Percentiles rank a stretch among this genome's conserved stretches.
These are phyloP conservation scores for Emberiza fucata DNA, from an alignment of 2,113 vertebrate genomes.

Conservation along the genomic window DNA sequence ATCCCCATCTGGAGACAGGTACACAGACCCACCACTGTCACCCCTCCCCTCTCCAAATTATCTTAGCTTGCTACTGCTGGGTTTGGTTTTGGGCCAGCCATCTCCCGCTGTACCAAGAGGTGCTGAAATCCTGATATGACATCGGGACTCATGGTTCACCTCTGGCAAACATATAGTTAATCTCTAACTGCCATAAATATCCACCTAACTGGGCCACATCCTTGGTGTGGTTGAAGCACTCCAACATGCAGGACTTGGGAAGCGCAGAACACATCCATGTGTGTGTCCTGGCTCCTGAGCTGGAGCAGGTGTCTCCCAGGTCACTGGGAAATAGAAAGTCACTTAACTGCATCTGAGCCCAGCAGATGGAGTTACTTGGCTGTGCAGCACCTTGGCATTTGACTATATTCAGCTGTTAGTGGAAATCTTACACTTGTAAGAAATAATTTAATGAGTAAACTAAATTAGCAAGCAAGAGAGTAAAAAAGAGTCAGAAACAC, in stretches of 20 bases:
- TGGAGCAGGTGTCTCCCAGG: not conserved
- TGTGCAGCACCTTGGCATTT: not conserved
- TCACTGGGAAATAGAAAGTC: not conserved
- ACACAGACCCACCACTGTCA: not conserved
- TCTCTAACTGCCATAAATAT: not conserved
- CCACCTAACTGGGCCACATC: not conserved
- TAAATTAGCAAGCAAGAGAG: not conserved
- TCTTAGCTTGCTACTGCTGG: not conserved
- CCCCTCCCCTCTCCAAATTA: not conserved
- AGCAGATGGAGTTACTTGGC: not conserved
- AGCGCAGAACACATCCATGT: not conserved
- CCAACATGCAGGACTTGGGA: accelerated
- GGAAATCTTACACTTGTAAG: not conserved
- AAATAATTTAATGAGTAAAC: not conserved
- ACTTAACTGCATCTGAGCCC: not conserved
- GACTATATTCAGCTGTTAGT: not conserved
- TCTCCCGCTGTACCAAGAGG: not conserved
- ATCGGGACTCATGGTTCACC: not conserved
- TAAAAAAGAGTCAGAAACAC: not conserved
- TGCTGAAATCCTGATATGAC: not conserved
- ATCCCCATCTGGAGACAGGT: not conserved
- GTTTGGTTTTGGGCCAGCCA: not conserved
- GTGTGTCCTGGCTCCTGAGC: not conserved
- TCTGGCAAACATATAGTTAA: not conserved
- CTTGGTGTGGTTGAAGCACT: not conserved